Evolutionary conservation across 2,113 vertebrate genomes (phyloP), one percentile per base, ranked within the genome.

Genomic region (Mormyrus iriodes): DNA sequence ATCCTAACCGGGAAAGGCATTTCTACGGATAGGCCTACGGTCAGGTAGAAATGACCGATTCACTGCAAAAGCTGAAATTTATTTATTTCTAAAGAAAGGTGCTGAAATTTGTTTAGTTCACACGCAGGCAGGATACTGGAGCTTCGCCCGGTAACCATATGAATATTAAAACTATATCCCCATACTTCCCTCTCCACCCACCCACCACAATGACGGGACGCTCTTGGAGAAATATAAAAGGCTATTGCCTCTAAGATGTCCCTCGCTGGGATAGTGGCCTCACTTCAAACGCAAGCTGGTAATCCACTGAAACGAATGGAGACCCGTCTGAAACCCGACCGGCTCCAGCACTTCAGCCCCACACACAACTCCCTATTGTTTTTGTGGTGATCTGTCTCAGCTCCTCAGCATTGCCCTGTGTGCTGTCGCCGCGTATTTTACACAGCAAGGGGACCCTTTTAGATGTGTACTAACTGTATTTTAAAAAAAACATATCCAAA

Each of bases 281-380:
- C 0, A 46, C 93, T 94, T 95, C 94, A 95, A 95, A 95, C 92
- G 79, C 92, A 95, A 94, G 17, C 94, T 91, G 94, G 93, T 93
- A 92, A 95, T 93, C 90, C 90, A 58, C 88, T 90, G 89, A 93
- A 93, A 93, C 91, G 82, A 94, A 92, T 94, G 92, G 93, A 94
- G 91, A 91, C 92, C 91, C 93, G 89, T 65, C 21, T 65, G 86
- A 35, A 46, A 46, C 53, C 15, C 10, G 5, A 35, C 39, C 4
- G 53, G 53, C 39, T 87, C 12, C 49, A 21, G 24, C 24, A 21
- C 9, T 42, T 27, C 39, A 61, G 39, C 53, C 19, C 7, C 46
- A 3, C 55, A 65, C 86, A 44, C 39, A 21, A 48, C n/a, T 87
- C 9, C 49, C 31, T 35, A 19, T 44, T 73, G 76, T 52, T 7